Conservation (phyloP, 2,113 vertebrate species). For the Ptychochromis oligacanthus region DNA sequence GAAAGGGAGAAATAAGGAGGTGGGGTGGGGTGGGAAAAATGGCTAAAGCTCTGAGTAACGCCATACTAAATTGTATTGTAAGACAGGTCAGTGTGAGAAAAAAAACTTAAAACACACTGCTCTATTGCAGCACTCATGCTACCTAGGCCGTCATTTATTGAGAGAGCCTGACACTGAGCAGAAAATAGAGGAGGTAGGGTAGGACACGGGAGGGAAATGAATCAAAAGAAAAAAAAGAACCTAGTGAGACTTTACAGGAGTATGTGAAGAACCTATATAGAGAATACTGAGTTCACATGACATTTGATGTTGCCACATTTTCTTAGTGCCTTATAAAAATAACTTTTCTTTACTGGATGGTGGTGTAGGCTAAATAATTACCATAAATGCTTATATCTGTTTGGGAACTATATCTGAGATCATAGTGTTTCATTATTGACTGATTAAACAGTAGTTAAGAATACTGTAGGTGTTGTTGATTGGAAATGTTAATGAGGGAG, state of each 20-base stretch:
- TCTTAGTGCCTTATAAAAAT: background rate
- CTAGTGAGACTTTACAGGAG: background rate
- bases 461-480: background rate
- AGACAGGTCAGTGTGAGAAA: conserved; percentile 41
- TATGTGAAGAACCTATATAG: background rate
- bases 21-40: conserved; percentile 25
- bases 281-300: background rate
- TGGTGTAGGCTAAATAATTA: background rate
- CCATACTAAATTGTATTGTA: conserved; percentile 50
- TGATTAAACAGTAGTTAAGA: background rate
- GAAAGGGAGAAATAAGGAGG: background rate
- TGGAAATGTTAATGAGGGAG: background rate
- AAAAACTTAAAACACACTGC: conserved; percentile 38
- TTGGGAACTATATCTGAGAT: background rate
- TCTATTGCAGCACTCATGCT: conserved; percentile 49
- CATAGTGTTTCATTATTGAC: background rate
- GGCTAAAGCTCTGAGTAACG: conserved; percentile 58
- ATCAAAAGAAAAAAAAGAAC: background rate
- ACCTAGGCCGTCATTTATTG: conserved; percentile 46
- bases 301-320: background rate
- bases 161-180: conserved; percentile 37
- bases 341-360: background rate
- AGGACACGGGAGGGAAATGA: conserved; percentile 17
- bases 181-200: conserved; percentile 17
- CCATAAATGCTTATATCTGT: background rate